Percentiles rank a stretch among this genome's conserved stretches.
Conservation (phyloP, 2,113 vertebrate species). For the Passerina amoena region DNA sequence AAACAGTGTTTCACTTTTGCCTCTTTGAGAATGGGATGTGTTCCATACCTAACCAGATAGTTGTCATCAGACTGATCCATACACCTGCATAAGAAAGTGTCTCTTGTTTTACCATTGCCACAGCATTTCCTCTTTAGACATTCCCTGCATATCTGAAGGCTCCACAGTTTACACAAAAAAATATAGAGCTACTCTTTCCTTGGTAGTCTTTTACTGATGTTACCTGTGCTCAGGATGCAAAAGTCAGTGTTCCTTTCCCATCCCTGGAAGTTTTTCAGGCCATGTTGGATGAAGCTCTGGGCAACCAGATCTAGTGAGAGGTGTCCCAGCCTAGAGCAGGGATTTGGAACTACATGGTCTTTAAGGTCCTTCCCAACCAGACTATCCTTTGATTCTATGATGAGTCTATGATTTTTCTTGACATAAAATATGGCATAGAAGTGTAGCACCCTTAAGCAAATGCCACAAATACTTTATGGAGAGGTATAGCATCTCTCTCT, state of each 20-base stretch:
- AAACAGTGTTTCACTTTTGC: not conserved
- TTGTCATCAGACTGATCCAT: not conserved
- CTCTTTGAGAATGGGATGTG: not conserved
- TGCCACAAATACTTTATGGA: not conserved
- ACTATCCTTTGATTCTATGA: not conserved
- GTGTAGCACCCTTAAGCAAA: not conserved
- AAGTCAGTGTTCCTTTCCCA: not conserved
- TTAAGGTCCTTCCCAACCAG: not conserved
- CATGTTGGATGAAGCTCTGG: not conserved
- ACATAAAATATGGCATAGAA: accelerated
- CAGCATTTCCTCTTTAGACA: not conserved
- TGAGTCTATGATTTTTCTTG: not conserved
- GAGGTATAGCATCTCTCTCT: not conserved
- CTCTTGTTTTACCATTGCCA: not conserved
- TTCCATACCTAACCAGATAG: not conserved
- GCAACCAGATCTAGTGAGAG: not conserved
- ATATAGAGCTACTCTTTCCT: not conserved
- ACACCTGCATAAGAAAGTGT: not conserved
- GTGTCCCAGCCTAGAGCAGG: not conserved
- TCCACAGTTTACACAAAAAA: not conserved
- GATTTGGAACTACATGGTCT: not conserved
- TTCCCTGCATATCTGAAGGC: not conserved
- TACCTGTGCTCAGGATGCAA: not conserved
- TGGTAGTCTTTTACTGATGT: not conserved
- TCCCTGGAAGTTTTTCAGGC: not conserved